A percentile compares a stretch with the other conserved stretches of the same genome.
These are phyloP conservation scores for Hofmannophila pseudospretella DNA, from an alignment of 2,888 invertebrate genomes.

Conservation along the genomic window DNA sequence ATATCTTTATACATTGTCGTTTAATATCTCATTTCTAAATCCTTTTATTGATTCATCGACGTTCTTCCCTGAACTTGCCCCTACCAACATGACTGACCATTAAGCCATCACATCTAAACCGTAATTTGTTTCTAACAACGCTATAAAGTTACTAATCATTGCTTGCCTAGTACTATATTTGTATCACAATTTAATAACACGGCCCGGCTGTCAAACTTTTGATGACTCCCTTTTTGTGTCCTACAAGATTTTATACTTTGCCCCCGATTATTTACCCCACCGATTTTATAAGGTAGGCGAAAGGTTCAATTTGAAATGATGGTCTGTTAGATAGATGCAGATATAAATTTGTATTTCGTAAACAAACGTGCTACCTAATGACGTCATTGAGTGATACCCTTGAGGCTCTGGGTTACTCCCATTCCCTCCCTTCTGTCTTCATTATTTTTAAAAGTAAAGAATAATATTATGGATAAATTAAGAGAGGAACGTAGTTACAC, in stretches of 20 bases:
- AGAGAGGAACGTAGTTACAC: too few relatives aligned
- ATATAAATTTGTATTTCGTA: constrained; percentile 16
- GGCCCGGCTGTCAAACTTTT: constrained; percentile 53
- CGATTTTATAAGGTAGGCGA: neutral
- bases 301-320: constrained; percentile 20
- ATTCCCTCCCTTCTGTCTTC: too few relatives aligned
- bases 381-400: constrained; percentile 58
- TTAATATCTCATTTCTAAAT: too few relatives aligned
- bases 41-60: too few relatives aligned
- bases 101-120: constrained; percentile 22
- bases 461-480: too few relatives aligned
- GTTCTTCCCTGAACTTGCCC: too few relatives aligned
- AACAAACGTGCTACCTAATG: constrained; percentile 50
- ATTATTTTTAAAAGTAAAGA: too few relatives aligned
- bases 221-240: constrained; percentile 38
- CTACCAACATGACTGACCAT: too few relatives aligned
- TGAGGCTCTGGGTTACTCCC: constrained; percentile 27
- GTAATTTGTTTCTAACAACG: constrained; percentile 39
- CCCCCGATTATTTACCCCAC: constrained; percentile 1
- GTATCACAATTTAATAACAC: constrained; percentile 68
- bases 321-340: neutral
- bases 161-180: constrained; percentile 52
- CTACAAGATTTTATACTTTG: constrained; percentile 21
- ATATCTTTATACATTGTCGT: too few relatives aligned
- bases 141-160: constrained; percentile 57